These are phyloP conservation scores for Brachionus rubens DNA, from an alignment of 1,140 invertebrate species.

Conservation along the genomic window DNA sequence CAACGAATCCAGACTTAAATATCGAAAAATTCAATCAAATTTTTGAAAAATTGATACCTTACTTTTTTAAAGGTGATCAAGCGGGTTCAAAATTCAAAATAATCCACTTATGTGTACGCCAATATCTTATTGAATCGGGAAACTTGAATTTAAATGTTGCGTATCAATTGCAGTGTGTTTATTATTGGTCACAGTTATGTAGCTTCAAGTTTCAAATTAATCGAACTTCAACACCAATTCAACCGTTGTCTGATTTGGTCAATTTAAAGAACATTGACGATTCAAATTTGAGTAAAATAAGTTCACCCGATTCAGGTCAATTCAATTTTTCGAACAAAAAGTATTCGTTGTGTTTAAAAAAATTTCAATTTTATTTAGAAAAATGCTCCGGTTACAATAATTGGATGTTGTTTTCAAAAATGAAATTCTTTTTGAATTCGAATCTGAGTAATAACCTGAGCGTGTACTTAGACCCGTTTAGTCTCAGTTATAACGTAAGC, in stretches of 20 bases:
- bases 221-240: not conserved
- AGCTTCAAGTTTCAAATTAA: not conserved
- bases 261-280: not conserved
- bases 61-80: not conserved
- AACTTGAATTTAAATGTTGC: not conserved
- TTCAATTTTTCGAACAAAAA: not conserved
- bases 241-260: not conserved
- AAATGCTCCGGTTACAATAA: not conserved
- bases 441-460: not conserved
- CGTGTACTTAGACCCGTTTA: no score
- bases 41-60: not conserved
- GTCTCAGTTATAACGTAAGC: no score
- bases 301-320: not conserved
- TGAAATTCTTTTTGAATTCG: not conserved
- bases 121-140: not conserved
- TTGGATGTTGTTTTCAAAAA: not conserved
- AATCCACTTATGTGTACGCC: no score
- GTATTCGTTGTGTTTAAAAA: not conserved
- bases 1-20: not conserved
- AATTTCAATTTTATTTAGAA: not conserved
- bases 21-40: not conserved
- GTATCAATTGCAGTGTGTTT: not conserved
- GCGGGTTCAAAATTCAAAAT: no score
- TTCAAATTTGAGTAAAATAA: not conserved
- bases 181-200: conserved; percentile 7